These are phyloP conservation scores for Antheraea pernyi DNA, from an alignment of 1,140 invertebrate species.

Conservation along the genomic window DNA sequence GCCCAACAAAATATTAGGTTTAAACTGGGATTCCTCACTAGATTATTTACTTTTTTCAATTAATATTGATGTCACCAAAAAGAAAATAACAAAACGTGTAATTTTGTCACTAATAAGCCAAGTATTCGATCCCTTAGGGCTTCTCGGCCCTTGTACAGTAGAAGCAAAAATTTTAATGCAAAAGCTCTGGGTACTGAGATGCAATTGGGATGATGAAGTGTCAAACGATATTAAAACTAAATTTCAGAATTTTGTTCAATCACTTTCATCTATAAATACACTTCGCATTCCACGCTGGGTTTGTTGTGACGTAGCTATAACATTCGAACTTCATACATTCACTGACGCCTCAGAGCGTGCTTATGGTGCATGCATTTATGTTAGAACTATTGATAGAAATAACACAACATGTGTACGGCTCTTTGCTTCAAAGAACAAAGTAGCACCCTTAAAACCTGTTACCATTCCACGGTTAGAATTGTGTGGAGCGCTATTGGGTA, in stretches of 20 bases:
- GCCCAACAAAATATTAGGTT: conserved; percentile 6
- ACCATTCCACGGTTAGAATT: too few relatives aligned
- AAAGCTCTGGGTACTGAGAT: conserved; percentile 17
- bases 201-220: conserved; percentile 21
- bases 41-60: conserved; percentile 9
- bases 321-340: conserved; percentile 11
- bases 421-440: not conserved
- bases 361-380: conserved; percentile 6
- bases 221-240: too few relatives aligned
- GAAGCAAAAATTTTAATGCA: conserved; percentile 23
- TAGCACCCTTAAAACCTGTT: too few relatives aligned
- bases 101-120: conserved; percentile 11
- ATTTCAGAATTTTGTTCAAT: conserved; percentile 7
- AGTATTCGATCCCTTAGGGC: conserved; percentile 21
- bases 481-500: too few relatives aligned
- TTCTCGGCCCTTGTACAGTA: conserved; percentile 12
- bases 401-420: not conserved
- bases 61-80: conserved; percentile 2
- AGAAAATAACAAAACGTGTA: conserved; percentile 17
- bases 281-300: not conserved
- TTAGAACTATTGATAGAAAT: not conserved
- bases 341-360: conserved; percentile 8
- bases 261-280: not conserved
- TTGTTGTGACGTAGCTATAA: not conserved
- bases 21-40: conserved; percentile 2